Evolutionary conservation across 2,888 invertebrate species (phyloP).

Genomic region (Meliscaeva auricollis): DNA sequence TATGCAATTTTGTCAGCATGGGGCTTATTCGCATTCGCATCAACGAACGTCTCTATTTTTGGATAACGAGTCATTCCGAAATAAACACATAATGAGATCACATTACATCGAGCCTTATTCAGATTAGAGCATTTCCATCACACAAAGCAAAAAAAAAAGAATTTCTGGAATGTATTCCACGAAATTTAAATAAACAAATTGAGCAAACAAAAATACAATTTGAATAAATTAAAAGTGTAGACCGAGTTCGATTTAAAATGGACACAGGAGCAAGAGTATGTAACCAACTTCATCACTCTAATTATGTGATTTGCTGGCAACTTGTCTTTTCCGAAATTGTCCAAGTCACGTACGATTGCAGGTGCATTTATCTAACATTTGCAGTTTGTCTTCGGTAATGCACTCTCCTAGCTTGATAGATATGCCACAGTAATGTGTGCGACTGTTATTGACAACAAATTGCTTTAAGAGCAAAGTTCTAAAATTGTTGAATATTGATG

Average conservation of each 20-base stretch:
- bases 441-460: slow-evolving; percentile 39
- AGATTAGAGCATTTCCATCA: slow-evolving; percentile 85
- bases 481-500: slow-evolving; percentile 1
- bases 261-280: not conserved
- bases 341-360: slow-evolving; percentile 37
- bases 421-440: slow-evolving; percentile 4
- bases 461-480: slow-evolving; percentile 42
- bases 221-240: not conserved
- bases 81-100: slow-evolving; percentile 84
- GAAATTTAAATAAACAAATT: slow-evolving; percentile 19
- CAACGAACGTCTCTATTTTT: slow-evolving; percentile 57
- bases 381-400: no score
- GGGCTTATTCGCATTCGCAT: slow-evolving; percentile 22
- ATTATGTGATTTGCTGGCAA: slow-evolving; percentile 37
- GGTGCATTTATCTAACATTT: slow-evolving; percentile 2
- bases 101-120: slow-evolving; percentile 88
- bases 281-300: not conserved
- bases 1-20: slow-evolving; percentile 65
- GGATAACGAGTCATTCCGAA: slow-evolving; percentile 67
- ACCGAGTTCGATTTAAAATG: slow-evolving; percentile 69
- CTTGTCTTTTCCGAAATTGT: slow-evolving; percentile 65
- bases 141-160: slow-evolving; percentile 23
- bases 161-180: slow-evolving; percentile 40
- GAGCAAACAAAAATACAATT: not conserved
- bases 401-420: not conserved